These are phyloP conservation scores for Cepaea nemoralis DNA, from an alignment of 1,140 invertebrate species.

Conservation along the genomic window DNA sequence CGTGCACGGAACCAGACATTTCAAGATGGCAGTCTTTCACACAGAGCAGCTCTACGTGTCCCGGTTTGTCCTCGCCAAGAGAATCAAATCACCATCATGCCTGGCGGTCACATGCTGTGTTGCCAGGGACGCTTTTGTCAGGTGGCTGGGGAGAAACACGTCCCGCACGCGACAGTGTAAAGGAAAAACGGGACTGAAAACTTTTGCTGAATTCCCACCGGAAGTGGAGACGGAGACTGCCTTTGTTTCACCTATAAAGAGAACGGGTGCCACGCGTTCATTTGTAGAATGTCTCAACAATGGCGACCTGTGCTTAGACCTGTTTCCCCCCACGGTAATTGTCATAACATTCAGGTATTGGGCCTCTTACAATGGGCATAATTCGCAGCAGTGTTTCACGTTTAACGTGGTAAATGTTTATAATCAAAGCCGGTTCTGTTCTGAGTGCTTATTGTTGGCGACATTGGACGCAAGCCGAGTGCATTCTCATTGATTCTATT, in stretches of 20 bases:
- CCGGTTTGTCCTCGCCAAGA: slow-evolving; percentile 3
- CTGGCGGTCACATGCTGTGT: slow-evolving; percentile 24
- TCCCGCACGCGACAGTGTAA: not conserved
- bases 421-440: not conserved
- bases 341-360: slow-evolving; percentile 24
- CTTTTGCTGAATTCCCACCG: slow-evolving; percentile 20
- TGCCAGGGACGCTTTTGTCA: slow-evolving; percentile 31
- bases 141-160: not conserved
- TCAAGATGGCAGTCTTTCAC: slow-evolving; percentile 14
- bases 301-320: not conserved
- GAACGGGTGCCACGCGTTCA: slow-evolving; percentile 19
- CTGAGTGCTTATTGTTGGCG: not conserved
- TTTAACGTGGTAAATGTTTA: not conserved
- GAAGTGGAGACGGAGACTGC: slow-evolving; percentile 5
- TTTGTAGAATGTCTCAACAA: slow-evolving; percentile 4
- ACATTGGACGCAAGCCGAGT: not conserved
- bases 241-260: slow-evolving; percentile 31
- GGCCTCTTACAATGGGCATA: not conserved
- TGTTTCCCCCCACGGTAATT: slow-evolving; percentile 24
- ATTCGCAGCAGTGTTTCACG: slow-evolving; percentile 3
- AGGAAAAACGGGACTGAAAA: not conserved
- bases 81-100: slow-evolving; percentile 32
- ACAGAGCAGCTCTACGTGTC: not conserved
- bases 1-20: slow-evolving; percentile 20
- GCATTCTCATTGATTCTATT: not conserved